A percentile compares a stretch with the other conserved stretches of the same genome.
Evolutionary conservation across 2,113 vertebrate species (phyloP).

Genomic region (Vombatus ursinus): DNA sequence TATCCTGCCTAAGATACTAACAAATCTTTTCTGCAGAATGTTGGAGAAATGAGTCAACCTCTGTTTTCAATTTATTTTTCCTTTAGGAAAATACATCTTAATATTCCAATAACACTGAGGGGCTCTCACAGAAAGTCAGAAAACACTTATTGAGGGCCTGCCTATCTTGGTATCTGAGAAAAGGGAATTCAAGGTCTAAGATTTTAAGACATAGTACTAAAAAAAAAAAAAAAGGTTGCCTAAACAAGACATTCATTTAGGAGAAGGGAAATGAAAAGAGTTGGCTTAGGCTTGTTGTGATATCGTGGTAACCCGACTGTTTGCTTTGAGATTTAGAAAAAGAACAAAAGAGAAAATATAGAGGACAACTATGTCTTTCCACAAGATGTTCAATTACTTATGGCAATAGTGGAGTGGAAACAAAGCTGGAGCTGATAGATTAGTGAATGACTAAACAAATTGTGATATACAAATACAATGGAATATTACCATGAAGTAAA

Average conservation of each 20-base stretch:
- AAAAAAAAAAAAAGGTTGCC: no score
- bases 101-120: not conserved
- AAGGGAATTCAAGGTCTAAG: not conserved
- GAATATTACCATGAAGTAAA: no score
- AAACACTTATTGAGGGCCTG: not conserved
- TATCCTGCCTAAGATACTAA: not conserved
- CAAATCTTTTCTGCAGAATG: not conserved
- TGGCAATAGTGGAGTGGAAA: no score
- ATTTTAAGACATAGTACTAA: no score
- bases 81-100: not conserved
- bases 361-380: no score
- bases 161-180: not conserved
- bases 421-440: no score
- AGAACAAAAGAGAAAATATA: no score
- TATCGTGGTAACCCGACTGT: not conserved
- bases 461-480: no score
- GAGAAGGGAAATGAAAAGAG: no score
- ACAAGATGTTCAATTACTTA: no score
- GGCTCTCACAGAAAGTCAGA: not conserved
- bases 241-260: no score
- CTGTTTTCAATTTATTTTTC: not conserved
- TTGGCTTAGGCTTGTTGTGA: not conserved
- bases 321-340: slow-evolving; percentile 33
- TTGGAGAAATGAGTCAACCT: not conserved
- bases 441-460: no score